Conservation (phyloP, 2,113 vertebrate species). For the Tiliqua scincoides region DNA sequence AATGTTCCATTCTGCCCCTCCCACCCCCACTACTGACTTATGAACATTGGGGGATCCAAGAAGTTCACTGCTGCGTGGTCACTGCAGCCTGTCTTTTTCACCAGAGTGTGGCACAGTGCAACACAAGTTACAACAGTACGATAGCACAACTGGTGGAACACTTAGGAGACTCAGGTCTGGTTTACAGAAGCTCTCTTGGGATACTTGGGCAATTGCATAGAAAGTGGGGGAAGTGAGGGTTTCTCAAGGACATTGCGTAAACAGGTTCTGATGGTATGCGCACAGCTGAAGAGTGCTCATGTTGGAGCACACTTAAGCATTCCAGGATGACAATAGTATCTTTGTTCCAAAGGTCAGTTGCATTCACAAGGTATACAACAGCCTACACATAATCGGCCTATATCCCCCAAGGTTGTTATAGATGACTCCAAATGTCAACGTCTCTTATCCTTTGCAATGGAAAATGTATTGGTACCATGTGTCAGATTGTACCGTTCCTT, state of each 20-base stretch:
- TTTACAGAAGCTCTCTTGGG: neutral
- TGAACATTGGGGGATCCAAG: too few species aligned
- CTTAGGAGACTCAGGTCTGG: neutral
- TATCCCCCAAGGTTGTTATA: slow-evolving; percentile 15
- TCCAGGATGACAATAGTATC: neutral
- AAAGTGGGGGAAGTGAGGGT: neutral
- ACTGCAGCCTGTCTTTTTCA: too few species aligned
- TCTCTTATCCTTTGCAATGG: slow-evolving; percentile 8
- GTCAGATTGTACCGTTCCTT: neutral
- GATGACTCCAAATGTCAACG: slow-evolving; percentile 18
- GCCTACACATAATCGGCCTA: neutral
- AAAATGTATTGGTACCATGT: neutral
- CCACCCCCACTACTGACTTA: too few species aligned
- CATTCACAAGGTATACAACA: neutral
- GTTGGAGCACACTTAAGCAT: neutral
- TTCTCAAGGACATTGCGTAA: neutral
- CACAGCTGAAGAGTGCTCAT: neutral
- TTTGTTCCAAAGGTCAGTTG: slow-evolving; percentile 26
- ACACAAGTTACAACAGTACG: too few species aligned
- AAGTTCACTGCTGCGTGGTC: too few species aligned
- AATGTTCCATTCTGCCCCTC: too few species aligned
- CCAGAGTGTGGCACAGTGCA: too few species aligned
- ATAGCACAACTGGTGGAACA: too few species aligned
- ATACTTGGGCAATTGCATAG: neutral
- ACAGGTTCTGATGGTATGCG: neutral